Conservation (phyloP, 2,113 vertebrate species). For the Rhodinocichla rosea region DNA sequence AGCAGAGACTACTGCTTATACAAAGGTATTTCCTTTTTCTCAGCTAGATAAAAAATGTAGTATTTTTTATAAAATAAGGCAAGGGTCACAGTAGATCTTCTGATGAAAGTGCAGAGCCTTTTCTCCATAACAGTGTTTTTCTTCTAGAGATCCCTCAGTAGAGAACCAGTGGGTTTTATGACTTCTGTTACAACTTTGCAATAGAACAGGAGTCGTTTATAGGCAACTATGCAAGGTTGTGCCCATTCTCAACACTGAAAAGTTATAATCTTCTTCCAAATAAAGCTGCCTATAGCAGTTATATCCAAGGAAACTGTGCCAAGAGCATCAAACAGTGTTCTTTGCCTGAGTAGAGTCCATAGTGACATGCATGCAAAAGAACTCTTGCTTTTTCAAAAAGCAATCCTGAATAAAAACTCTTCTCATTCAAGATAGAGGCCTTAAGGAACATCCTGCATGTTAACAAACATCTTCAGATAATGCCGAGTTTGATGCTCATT, state of each 20-base stretch:
- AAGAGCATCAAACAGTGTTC: conserved; percentile 18
- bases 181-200: not conserved
- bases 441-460: conserved; percentile 75
- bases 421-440: conserved; percentile 69
- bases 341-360: conserved; percentile 23
- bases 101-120: not conserved
- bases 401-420: conserved; percentile 71
- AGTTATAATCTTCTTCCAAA: not conserved
- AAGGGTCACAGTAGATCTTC: not conserved
- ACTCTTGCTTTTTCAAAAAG: conserved; percentile 62
- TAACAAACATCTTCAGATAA: conserved; percentile 80
- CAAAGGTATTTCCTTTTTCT: not conserved
- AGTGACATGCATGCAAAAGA: conserved; percentile 64
- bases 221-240: not conserved
- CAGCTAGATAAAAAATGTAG: not conserved
- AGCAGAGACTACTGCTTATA: not conserved
- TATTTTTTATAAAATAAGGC: not conserved
- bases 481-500: conserved; percentile 77
- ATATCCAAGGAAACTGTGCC: conserved; percentile 27
- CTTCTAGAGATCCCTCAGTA: not conserved
- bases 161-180: not conserved
- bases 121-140: not conserved
- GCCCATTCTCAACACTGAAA: not conserved
- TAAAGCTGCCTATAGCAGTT: not conserved
- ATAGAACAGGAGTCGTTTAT: not conserved